Evolutionary conservation across 2,888 invertebrate species (phyloP).

Genomic region (Dryococelus australis): DNA sequence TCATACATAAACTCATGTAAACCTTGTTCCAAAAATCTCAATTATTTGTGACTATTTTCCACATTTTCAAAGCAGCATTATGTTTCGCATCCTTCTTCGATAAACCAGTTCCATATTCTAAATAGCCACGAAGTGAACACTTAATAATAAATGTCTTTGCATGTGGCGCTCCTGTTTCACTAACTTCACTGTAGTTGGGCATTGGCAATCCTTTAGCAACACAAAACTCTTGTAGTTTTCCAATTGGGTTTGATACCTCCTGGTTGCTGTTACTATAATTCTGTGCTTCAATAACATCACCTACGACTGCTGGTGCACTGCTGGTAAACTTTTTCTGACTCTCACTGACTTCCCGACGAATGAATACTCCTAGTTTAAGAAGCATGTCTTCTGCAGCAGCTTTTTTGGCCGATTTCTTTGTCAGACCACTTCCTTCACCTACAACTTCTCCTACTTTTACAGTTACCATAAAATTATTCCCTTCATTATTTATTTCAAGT

Average conservation of each 20-base stretch:
- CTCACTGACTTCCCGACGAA: neutral
- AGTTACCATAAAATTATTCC: neutral
- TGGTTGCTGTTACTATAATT: neutral
- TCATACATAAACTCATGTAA: no score
- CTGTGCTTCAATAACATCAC: neutral
- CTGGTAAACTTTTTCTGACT: no score
- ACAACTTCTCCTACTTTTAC: neutral
- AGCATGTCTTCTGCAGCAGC: neutral
- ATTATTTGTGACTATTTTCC: neutral
- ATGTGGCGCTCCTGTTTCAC: neutral
- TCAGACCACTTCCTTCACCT: neutral
- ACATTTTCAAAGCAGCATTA: constrained; percentile 2
- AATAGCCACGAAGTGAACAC: neutral
- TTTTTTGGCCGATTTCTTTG: neutral
- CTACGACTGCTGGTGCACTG: no score
- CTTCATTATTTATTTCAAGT: neutral
- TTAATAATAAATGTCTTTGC: neutral
- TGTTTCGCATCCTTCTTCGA: neutral
- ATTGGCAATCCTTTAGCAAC: neutral
- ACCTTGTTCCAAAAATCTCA: neutral
- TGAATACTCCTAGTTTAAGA: neutral
- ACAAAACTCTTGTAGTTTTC: neutral
- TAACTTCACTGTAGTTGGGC: neutral
- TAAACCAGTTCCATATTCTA: neutral
- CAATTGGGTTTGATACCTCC: neutral